Percentiles rank a stretch among this genome's conserved stretches.
Conservation (phyloP, 2,113 vertebrate species). For the Meleagris gallopavo region DNA sequence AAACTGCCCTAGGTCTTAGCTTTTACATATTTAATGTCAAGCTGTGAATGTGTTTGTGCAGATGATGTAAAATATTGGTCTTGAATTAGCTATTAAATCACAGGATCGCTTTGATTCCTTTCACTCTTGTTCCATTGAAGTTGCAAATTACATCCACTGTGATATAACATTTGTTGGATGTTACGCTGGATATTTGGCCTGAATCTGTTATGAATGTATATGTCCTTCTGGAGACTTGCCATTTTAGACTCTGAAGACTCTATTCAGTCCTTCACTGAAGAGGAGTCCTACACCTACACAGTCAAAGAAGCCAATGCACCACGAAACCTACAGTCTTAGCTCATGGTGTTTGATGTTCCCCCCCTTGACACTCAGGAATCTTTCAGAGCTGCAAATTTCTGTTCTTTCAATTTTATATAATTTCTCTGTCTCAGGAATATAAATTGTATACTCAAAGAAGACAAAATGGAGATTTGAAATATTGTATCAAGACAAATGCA, state of each 20-base stretch:
- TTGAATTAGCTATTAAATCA: neutral
- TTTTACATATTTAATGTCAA: conserved; percentile 1
- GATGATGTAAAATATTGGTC: neutral
- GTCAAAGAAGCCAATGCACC: neutral
- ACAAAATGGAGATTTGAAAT: neutral
- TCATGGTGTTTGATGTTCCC: neutral
- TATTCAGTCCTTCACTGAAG: neutral
- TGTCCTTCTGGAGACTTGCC: conserved; percentile 27
- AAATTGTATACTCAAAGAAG: neutral
- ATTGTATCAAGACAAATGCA: rapidly evolving
- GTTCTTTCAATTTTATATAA: neutral
- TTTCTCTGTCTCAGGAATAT: neutral
- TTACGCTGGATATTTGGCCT: conserved; percentile 15
- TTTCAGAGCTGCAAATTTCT: neutral
- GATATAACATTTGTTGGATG: neutral
- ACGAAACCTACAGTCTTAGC: neutral
- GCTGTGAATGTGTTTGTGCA: neutral
- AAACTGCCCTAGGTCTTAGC: neutral
- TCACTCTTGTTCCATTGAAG: neutral
- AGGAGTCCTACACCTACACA: neutral
- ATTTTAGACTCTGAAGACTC: neutral
- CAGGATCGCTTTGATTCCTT: neutral
- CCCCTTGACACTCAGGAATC: neutral
- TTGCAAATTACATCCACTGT: neutral
- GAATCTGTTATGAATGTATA: neutral